These are phyloP conservation scores for Spodoptera frugiperda DNA, from an alignment of 1,140 invertebrate genomes.

Conservation along the genomic window DNA sequence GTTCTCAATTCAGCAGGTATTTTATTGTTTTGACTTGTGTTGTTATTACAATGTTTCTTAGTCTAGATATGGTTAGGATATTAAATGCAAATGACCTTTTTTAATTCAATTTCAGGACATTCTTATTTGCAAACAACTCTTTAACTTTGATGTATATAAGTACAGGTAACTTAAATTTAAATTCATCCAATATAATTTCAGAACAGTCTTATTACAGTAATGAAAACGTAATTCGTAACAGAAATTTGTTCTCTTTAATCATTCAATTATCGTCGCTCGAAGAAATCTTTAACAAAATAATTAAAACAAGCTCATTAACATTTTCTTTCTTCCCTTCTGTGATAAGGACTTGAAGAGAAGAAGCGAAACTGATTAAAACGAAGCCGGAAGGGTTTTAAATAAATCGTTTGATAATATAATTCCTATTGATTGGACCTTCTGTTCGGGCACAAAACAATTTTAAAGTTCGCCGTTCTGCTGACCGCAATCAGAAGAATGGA, in stretches of 20 bases:
- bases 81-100: too few relatives aligned
- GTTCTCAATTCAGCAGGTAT: too few relatives aligned
- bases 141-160: too few relatives aligned
- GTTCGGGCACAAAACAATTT: conserved; percentile 41
- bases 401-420: conserved; percentile 32
- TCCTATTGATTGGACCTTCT: conserved; percentile 26
- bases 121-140: too few relatives aligned
- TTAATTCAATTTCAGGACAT: too few relatives aligned
- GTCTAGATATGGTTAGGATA: too few relatives aligned
- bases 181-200: background rate
- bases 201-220: background rate
- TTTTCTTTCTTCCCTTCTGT: conserved; percentile 17
- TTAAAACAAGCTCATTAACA: conserved; percentile 33
- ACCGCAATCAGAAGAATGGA: conserved; percentile 43
- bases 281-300: conserved; percentile 36
- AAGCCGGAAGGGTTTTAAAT: conserved; percentile 11
- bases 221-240: background rate
- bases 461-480: conserved; percentile 33
- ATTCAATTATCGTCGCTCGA: conserved; percentile 24
- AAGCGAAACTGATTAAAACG: conserved; percentile 16
- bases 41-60: too few relatives aligned
- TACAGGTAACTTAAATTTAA: too few relatives aligned
- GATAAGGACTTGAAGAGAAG: conserved; percentile 16
- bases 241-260: background rate
- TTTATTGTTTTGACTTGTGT: too few relatives aligned